These are phyloP conservation scores for Crossaster papposus DNA, from an alignment of 53 echinoderm and acorn worm genomes.

Conservation along the genomic window DNA sequence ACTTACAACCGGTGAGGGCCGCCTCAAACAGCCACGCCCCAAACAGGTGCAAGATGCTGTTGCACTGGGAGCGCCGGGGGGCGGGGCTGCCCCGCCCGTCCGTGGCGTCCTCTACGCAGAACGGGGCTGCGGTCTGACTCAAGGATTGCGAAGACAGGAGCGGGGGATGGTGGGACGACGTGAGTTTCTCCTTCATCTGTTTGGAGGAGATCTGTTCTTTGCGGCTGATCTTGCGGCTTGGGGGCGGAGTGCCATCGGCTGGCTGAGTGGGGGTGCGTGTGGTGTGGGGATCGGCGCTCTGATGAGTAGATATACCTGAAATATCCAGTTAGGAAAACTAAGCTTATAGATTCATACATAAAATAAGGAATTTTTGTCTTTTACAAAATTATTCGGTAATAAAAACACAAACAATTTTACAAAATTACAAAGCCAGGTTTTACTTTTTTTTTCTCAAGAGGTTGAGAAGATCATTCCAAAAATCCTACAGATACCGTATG, in stretches of 20 bases:
- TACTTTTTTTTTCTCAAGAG: too few species aligned
- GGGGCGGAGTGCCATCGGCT: conserved; percentile 69
- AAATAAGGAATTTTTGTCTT: too few species aligned
- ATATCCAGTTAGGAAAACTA: background rate
- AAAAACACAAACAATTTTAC: too few species aligned
- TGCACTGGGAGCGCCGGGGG: conserved; percentile 87
- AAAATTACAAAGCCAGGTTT: too few species aligned
- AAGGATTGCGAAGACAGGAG: conserved; percentile 31
- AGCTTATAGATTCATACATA: too few species aligned
- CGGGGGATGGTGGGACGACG: conserved; percentile 13
- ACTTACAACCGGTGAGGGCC: conserved; percentile 99
- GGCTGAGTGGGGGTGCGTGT: conserved; percentile 63
- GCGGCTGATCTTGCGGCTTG: conserved; percentile 66
- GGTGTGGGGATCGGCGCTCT: conserved; percentile 45
- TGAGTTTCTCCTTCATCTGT: conserved; percentile 30
- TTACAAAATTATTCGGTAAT: too few species aligned
- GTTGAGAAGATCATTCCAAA: too few species aligned
- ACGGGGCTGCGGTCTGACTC: conserved; percentile 35
- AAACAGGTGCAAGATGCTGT: conserved; percentile 95
- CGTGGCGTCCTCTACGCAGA: conserved; percentile 46
- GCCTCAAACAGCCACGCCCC: conserved; percentile 99
- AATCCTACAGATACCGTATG: too few species aligned
- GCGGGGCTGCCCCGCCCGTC: conserved; percentile 43
- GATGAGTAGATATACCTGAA: conserved; percentile 36
- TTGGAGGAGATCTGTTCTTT: conserved; percentile 50